Conservation (phyloP, 2,113 vertebrate genomes). For the Hemicordylus capensis region DNA sequence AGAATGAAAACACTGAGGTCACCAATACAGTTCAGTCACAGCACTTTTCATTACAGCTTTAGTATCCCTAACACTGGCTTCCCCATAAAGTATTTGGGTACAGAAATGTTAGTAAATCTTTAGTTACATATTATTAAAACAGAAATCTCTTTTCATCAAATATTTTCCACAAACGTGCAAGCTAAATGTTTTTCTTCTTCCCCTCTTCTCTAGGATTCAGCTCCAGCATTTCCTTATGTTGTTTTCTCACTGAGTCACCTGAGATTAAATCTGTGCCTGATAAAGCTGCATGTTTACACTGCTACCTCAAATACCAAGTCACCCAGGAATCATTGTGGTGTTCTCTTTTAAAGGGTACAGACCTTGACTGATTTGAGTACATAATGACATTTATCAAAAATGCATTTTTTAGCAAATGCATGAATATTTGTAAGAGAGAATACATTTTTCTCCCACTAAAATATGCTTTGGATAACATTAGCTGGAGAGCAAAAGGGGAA, state of each 20-base stretch:
- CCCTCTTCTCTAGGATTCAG: slow-evolving; percentile 3
- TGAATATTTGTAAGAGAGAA: slow-evolving; percentile 21
- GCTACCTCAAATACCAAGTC: slow-evolving; percentile 59
- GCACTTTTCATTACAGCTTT: slow-evolving; percentile 54
- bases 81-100: slow-evolving; percentile 56
- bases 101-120: slow-evolving; percentile 40
- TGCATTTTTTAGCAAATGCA: slow-evolving; percentile 41
- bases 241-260: slow-evolving; percentile 1
- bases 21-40: slow-evolving; percentile 49
- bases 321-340: slow-evolving; percentile 58
- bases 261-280: slow-evolving; percentile 49
- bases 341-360: slow-evolving; percentile 63
- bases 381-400: slow-evolving; percentile 65
- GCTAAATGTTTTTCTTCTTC: slow-evolving; percentile 20
- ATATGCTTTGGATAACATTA: background rate
- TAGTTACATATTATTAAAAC: slow-evolving; percentile 48
- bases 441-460: background rate
- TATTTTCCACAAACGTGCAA: slow-evolving; percentile 33
- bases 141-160: slow-evolving; percentile 52
- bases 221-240: slow-evolving; percentile 33
- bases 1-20: slow-evolving; percentile 54
- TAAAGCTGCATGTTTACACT: slow-evolving; percentile 58
- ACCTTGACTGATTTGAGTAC: slow-evolving; percentile 50
- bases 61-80: slow-evolving; percentile 47
- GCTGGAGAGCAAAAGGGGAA: background rate